Evolutionary conservation across 1,140 invertebrate species (phyloP).

Genomic region (Chrysomallon squamiferum): DNA sequence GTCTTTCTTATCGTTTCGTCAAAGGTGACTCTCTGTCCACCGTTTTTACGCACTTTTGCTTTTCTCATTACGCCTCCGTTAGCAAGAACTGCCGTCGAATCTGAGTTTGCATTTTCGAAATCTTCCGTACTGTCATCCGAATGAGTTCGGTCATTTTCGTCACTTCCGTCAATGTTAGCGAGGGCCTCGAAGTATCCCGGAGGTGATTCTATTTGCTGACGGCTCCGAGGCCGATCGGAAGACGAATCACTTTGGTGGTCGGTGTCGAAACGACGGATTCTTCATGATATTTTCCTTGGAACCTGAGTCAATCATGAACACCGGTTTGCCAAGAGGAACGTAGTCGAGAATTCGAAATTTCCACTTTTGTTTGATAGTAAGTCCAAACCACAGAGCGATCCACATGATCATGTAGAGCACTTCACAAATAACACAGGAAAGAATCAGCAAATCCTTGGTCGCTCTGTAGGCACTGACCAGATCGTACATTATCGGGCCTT

Average conservation of each 20-base stretch:
- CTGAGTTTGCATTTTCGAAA: constrained; percentile 18
- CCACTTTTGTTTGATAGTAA: constrained; percentile 54
- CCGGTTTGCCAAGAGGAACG: constrained; percentile 38
- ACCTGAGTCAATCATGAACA: constrained; percentile 21
- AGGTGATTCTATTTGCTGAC: constrained; percentile 9
- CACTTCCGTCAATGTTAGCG: constrained; percentile 1
- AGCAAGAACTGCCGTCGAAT: constrained; percentile 15
- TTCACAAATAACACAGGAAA: constrained; percentile 43
- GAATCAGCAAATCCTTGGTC: constrained; percentile 34
- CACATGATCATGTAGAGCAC: constrained; percentile 48
- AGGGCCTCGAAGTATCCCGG: constrained; percentile 18
- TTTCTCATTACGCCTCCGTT: constrained; percentile 23
- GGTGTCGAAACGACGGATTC: constrained; percentile 29
- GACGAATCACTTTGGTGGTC: neutral
- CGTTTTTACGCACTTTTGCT: constrained; percentile 18
- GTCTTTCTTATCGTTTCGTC: constrained; percentile 33
- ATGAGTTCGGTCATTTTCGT: constrained; percentile 20
- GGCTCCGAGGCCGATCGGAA: neutral
- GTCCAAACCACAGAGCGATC: constrained; percentile 48
- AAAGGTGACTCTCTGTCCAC: constrained; percentile 44
- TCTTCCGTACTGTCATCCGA: constrained; percentile 29
- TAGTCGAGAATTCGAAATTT: constrained; percentile 51
- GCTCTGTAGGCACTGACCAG: constrained; percentile 38
- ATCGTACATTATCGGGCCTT: constrained; percentile 48
- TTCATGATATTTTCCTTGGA: constrained; percentile 34